phyloP scores from a whole-genome alignment of 2,113 vertebrate genomes.

The Crotalus viridis region DNA sequence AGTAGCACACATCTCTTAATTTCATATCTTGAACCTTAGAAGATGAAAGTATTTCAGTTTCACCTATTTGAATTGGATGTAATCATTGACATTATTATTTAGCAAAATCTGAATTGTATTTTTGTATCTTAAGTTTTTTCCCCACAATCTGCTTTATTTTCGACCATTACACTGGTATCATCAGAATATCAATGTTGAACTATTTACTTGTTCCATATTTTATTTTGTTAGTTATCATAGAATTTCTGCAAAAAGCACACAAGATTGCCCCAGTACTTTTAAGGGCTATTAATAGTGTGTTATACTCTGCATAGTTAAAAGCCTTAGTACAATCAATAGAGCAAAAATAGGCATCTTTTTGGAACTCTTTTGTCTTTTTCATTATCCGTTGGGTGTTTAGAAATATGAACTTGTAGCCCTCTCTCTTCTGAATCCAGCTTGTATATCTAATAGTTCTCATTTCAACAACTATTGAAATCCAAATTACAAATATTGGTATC shows the following conservation, averaged over 20 bases:
- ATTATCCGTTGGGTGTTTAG: background rate
- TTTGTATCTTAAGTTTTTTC: background rate
- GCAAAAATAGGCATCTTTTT: background rate
- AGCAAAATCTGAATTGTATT: background rate
- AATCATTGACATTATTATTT: background rate
- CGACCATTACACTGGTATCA: background rate
- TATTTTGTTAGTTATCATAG: background rate
- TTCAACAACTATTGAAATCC: background rate
- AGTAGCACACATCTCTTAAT: background rate
- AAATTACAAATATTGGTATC: background rate
- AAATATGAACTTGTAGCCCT: background rate
- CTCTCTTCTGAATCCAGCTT: background rate
- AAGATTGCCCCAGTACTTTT: background rate
- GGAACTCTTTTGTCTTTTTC: background rate
- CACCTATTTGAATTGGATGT: background rate
- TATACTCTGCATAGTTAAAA: background rate
- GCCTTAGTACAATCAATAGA: background rate
- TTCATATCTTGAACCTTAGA: background rate
- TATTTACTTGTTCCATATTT: background rate
- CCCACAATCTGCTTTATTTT: background rate
- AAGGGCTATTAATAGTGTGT: background rate
- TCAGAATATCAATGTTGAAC: background rate
- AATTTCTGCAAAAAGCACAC: background rate
- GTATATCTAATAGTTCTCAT: background rate
- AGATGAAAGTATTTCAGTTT: background rate